Percentiles rank a stretch among this genome's conserved stretches.
These are phyloP conservation scores for Holothuria glaberrima DNA, from an alignment of 35 echinoderm and acorn worm genomes.

Conservation along the genomic window DNA sequence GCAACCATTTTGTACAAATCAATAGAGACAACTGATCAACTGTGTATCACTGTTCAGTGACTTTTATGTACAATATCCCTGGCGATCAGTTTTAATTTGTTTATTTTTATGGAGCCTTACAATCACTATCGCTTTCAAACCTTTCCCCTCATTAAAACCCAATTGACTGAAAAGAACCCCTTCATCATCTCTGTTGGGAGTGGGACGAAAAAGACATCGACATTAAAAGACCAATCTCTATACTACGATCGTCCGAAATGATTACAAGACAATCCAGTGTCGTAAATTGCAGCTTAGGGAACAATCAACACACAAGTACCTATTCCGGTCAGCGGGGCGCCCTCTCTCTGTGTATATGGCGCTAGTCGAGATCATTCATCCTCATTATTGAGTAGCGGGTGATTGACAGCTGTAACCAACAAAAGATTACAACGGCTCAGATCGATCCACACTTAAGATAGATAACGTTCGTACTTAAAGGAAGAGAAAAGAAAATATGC, in stretches of 20 bases:
- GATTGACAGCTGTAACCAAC: background rate
- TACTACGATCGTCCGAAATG: background rate
- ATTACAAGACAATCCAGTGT: background rate
- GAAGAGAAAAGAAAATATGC: background rate
- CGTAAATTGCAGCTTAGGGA: constrained; percentile 4
- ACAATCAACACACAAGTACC: background rate
- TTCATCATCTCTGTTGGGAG: too few species aligned
- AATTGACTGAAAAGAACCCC: too few species aligned
- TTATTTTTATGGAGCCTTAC: too few species aligned
- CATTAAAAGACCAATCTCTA: constrained; percentile 40
- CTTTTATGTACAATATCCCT: too few species aligned
- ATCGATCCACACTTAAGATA: background rate
- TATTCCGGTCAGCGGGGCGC: constrained; percentile 28
- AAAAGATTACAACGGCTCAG: background rate
- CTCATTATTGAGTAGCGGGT: background rate
- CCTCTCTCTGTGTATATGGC: background rate
- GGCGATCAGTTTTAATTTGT: too few species aligned
- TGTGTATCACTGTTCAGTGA: too few species aligned
- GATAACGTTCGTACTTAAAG: background rate
- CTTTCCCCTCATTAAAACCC: too few species aligned
- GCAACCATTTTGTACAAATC: too few species aligned
- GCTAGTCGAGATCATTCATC: background rate
- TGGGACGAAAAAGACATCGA: background rate
- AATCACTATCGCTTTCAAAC: too few species aligned
- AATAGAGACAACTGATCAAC: too few species aligned